Conservation (phyloP, 2,888 invertebrate species). For the Melanostoma mellinum region DNA sequence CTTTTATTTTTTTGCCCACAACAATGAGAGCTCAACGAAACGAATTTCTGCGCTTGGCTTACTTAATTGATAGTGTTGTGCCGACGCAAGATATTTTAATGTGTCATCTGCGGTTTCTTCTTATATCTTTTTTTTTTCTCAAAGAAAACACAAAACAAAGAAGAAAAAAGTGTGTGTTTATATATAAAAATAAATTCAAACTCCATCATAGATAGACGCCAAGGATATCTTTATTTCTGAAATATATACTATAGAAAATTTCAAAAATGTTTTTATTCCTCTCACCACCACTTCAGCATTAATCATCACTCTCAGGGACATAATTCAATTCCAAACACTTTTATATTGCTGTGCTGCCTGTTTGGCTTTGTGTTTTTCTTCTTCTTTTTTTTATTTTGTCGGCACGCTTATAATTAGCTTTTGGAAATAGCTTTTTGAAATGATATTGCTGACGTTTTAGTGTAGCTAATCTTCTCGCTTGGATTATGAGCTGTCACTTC, state of each 20-base stretch:
- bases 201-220: not conserved
- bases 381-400: constrained; percentile 33
- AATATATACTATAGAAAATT: constrained; percentile 30
- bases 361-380: constrained; percentile 1
- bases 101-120: constrained; percentile 54
- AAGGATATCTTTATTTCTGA: constrained; percentile 30
- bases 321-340: constrained; percentile 33
- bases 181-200: not conserved
- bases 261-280: constrained; percentile 1
- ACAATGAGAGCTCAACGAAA: constrained; percentile 9
- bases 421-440: constrained; percentile 9
- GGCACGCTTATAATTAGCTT: constrained; percentile 55
- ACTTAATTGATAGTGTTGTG: constrained; percentile 63
- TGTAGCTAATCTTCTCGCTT: constrained; percentile 9
- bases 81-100: constrained; percentile 63
- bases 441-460: constrained; percentile 30
- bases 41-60: constrained; percentile 16
- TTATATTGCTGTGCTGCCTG: not conserved
- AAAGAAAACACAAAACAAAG: not conserved
- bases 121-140: not conserved
- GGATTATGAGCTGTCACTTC: constrained; percentile 46
- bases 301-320: constrained; percentile 53
- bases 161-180: constrained; percentile 1
- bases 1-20: constrained; percentile 10
- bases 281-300: constrained; percentile 43